A percentile compares a stretch with the other conserved stretches of the same genome.
Conservation (phyloP, 2,113 vertebrate species). For the Sylvilagus bachmani region DNA sequence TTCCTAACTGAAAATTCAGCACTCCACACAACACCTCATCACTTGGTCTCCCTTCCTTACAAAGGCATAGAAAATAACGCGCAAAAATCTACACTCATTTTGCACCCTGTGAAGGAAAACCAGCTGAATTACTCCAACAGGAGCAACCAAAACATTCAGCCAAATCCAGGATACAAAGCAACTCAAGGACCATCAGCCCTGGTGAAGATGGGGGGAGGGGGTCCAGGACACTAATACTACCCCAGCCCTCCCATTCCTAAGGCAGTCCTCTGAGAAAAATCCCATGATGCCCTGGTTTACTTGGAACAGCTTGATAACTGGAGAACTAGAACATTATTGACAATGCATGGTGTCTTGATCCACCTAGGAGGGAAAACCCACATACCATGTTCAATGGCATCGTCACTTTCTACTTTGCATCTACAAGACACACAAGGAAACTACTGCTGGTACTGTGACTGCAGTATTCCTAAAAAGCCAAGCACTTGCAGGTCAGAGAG, state of each 20-base stretch:
- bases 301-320: background rate
- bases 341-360: background rate
- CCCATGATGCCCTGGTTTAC: background rate
- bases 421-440: background rate
- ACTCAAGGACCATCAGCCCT: background rate
- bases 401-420: background rate
- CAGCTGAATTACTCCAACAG: background rate
- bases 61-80: background rate
- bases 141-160: background rate
- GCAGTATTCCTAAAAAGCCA: background rate
- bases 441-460: background rate
- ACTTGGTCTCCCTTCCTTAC: background rate
- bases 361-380: background rate
- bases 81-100: background rate
- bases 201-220: background rate
- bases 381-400: background rate
- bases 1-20: background rate
- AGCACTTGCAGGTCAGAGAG: background rate
- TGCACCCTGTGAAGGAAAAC: background rate
- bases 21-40: background rate
- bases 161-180: background rate
- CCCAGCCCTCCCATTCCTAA: rapidly evolving
- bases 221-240: too few relatives aligned
- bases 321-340: background rate
- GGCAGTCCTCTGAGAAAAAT: background rate